phyloP scores from a whole-genome alignment of 2,888 invertebrate species.

The Eupithecia vulgata region DNA sequence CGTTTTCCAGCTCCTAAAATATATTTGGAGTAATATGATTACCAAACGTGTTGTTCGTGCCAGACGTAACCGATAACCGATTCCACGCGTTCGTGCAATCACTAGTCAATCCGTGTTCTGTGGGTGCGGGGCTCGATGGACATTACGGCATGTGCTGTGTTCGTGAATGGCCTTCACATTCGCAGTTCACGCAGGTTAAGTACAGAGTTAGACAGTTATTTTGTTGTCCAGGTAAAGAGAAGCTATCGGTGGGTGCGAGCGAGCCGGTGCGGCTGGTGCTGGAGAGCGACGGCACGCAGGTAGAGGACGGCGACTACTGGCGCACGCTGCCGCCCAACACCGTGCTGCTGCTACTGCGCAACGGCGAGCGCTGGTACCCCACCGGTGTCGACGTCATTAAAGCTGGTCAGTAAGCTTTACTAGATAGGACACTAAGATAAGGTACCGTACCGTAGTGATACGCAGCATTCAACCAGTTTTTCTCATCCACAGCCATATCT shows the following conservation, averaged over 20 bases:
- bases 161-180: background rate
- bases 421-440: too few species aligned
- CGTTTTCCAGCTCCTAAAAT: too few species aligned
- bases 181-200: background rate
- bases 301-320: slow-evolving; percentile 98
- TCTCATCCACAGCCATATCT: slow-evolving; percentile 89
- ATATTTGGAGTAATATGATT: too few species aligned
- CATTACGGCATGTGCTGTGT: background rate
- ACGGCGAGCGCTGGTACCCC: slow-evolving; percentile 96
- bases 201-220: background rate
- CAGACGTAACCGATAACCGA: too few species aligned
- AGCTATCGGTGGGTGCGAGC: slow-evolving; percentile 92
- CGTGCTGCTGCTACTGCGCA: slow-evolving; percentile 93
- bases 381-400: slow-evolving; percentile 97
- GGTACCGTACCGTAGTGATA: background rate
- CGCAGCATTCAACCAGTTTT: background rate
- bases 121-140: background rate
- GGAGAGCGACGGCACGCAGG: slow-evolving; percentile 98
- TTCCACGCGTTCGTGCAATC: too few species aligned
- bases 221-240: slow-evolving; percentile 89
- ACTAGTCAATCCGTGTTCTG: background rate
- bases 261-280: slow-evolving; percentile 95
- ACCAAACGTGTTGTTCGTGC: too few species aligned
- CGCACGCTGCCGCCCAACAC: slow-evolving; percentile 96
- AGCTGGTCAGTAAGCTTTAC: slow-evolving; percentile 93